Base-by-base conservation (phyloP, 2,888 invertebrate species). In the Pycnomerus fuliginosus region DNA sequence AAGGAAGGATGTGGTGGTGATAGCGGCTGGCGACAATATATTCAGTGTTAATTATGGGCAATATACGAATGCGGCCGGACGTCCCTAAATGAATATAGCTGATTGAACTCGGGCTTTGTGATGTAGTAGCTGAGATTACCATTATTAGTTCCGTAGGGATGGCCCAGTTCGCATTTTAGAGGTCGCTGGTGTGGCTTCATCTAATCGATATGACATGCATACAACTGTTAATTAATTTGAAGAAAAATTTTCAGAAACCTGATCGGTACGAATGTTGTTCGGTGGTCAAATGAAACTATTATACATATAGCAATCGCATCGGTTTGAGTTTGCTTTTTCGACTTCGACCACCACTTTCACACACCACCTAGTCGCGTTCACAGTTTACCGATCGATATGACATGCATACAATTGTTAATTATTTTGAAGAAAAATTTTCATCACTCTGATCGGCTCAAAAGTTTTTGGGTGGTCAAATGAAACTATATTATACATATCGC, bases 51-150 rank as follows among this genome's bases (percentile, higher is more conserved):
- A 53, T 55, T 55, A 53, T 50, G 48, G 51, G 32, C 41, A 48
- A 52, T 53, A 47, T 46, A 41, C 47, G 44, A 53, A 49, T 52
- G 47, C 42, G 49, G 41, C 49, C 55, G 55, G 55, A 54, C 48
- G 51, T 29, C 33, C 40, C 48, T 48, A 52, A 53, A 57, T 58
- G 57, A 56, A 57, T 57, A 50, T 48, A 46, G 46, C 52, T 57
- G 55, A 57, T 57, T 57, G 54, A 56, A 54, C 57, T 53, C 34
- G 36, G 48, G 46, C 45, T 50, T 52, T 54, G 52, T 49, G 33
- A 39, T 52, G 50, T 41, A 37, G 42, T 43, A 40, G 41, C 41
- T 43, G 45, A 55, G 49, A 55, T 55, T 51, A 48, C 42, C 44
- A 40, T 53, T 53, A 53, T 48, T 50, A 45, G 47, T 48, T 50